Base-by-base conservation (phyloP, 2,797 vertebrate species). In the Mergus octosetaceus region DNA sequence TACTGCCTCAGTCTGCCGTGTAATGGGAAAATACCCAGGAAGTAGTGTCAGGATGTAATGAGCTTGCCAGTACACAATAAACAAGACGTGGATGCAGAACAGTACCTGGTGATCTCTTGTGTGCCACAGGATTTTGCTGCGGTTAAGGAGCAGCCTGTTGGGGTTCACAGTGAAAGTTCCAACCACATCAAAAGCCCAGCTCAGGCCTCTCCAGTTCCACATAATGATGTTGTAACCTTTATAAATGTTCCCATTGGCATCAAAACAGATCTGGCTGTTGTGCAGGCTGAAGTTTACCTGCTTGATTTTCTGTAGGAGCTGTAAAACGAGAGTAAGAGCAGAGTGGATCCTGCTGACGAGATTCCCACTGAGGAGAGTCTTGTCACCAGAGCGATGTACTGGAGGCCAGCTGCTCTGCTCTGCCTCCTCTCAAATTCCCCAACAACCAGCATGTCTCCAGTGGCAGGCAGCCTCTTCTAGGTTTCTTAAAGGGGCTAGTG, bases 281-380 rank as follows among this genome's bases (percentile, higher is more conserved):
- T 98, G 94, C 30, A 99, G 96, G 17, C 93, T 97, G 81, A 99
- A 99, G 83, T 98, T 98, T 19, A 98, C 98, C 71, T 97, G 98
- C 94, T 84, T 98, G 68, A 99, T 94, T 96, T 98, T 97, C 71
- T 97, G 93, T 25, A 99, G 96, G 93, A 99, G 97, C 98, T 99
- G 93, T 73, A 90, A 96, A 32, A 94, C 18, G 92, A n/a, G 16
- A 39, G 5, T 58, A 61, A 81, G 22, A 47, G 45, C 49, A 70
- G 16, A 70, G 25, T 47, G 38, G 53, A 56, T 68, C 34, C 38
- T 1, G 0, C 9, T 16, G 21, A 47, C 2, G 1, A 39, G 41
- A 2, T n/a, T 66, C 32, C 16, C 0, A 1, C 22, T 43, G 32
- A 54, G 39, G 17, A 70, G 30, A 19, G 28, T n/a, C 82, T 45